Conservation (phyloP, 2,888 invertebrate species). For the Endomychus coccineus region DNA sequence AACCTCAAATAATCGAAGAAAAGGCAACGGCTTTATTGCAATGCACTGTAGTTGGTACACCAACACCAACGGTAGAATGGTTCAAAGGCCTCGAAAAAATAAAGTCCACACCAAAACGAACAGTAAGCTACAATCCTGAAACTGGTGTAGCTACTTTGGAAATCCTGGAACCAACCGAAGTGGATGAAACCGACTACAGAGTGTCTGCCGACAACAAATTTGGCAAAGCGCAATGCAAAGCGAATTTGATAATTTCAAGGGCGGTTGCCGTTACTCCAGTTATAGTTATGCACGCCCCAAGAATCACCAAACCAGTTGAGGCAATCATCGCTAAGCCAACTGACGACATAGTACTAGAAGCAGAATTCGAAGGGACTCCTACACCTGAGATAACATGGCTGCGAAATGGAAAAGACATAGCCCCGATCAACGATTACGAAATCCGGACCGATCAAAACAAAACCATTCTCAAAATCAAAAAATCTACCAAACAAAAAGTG, state of each 20-base stretch:
- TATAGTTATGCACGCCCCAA: constrained; percentile 56
- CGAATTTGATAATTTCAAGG: constrained; percentile 58
- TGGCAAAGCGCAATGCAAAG: constrained; percentile 65
- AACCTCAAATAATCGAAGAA: constrained; percentile 57
- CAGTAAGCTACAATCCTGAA: constrained; percentile 52
- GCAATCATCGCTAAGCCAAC: constrained; percentile 65
- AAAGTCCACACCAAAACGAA: constrained; percentile 49
- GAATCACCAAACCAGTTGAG: constrained; percentile 69
- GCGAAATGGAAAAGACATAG: constrained; percentile 72
- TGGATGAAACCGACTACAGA: constrained; percentile 62
- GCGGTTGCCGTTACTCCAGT: constrained; percentile 46
- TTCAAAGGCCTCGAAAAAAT: constrained; percentile 57
- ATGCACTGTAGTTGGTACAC: constrained; percentile 61
- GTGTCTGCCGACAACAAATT: constrained; percentile 66
- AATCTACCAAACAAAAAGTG: constrained; percentile 61
- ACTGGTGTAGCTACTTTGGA: constrained; percentile 58
- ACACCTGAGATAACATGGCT: constrained; percentile 76
- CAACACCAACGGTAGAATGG: constrained; percentile 66
- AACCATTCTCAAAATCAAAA: constrained; percentile 58
- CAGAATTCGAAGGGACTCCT: constrained; percentile 65
- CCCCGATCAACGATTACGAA: constrained; percentile 53
- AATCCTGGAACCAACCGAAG: constrained; percentile 55
- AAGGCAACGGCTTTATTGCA: constrained; percentile 56
- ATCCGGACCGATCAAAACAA: constrained; percentile 55
- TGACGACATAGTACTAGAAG: constrained; percentile 60